These are phyloP conservation scores for Cyrtorhinus lividipennis DNA, from an alignment of 1,140 invertebrate genomes.

Conservation along the genomic window DNA sequence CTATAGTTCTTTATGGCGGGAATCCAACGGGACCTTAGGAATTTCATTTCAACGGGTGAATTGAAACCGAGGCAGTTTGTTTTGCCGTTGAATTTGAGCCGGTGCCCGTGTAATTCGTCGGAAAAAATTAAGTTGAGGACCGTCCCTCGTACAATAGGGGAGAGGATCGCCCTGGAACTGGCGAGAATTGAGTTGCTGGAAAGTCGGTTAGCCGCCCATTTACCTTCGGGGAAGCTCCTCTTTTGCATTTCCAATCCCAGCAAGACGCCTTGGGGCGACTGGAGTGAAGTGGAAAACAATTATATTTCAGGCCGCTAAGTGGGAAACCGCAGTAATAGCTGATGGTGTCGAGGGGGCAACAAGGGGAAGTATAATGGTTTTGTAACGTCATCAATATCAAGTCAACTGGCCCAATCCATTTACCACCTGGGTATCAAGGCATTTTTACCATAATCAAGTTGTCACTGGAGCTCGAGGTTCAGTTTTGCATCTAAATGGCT, in stretches of 20 bases:
- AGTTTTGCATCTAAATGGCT: neutral
- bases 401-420: neutral
- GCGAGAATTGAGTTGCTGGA: neutral
- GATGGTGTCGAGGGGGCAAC: neutral
- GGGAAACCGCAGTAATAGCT: neutral
- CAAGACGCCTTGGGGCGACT: constrained; percentile 8
- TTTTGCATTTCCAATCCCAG: constrained; percentile 8
- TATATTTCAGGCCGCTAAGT: constrained; percentile 1
- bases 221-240: neutral
- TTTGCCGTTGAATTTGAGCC: neutral
- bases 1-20: no score
- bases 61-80: constrained; percentile 7
- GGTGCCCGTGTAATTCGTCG: neutral
- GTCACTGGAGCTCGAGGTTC: neutral
- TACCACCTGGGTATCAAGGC: neutral
- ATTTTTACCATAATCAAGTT: neutral
- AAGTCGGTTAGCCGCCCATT: constrained; percentile 5
- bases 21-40: no score
- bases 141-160: neutral
- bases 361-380: neutral
- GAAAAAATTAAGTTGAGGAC: neutral
- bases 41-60: no score
- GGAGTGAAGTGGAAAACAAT: neutral
- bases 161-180: neutral
- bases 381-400: constrained; percentile 2